Conservation (phyloP, 1,140 invertebrate species). For the Drosophila pseudoobscura region DNA sequence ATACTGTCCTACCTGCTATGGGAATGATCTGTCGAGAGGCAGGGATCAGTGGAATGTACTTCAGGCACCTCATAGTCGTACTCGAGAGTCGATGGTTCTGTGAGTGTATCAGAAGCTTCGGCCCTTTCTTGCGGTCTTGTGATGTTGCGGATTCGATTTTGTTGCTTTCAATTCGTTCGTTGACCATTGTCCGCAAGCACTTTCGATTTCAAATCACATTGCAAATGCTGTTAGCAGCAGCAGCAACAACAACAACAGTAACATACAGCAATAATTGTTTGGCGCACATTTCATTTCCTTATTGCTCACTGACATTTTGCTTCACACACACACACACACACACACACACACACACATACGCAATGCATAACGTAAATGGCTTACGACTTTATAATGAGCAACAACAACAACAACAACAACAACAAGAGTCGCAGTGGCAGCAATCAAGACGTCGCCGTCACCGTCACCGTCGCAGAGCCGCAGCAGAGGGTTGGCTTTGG, state of each 20-base stretch:
- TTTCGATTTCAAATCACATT: conserved; percentile 55
- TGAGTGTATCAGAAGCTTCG: too few species aligned
- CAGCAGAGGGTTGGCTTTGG: conserved; percentile 21
- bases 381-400: conserved; percentile 77
- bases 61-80: too few species aligned
- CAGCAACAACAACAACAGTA: conserved; percentile 23
- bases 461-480: too few species aligned
- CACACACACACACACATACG: conserved; percentile 17
- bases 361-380: conserved; percentile 52
- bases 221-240: conserved; percentile 2
- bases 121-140: too few species aligned
- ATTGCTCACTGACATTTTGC: conserved; percentile 80
- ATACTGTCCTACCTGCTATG: too few species aligned
- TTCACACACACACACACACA: conserved; percentile 42
- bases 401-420: conserved; percentile 39
- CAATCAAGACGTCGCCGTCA: too few species aligned
- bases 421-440: conserved; percentile 2
- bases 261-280: conserved; percentile 69
- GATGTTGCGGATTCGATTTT: neutral
- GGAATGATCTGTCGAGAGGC: too few species aligned
- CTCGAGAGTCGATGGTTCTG: too few species aligned
- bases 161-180: conserved; percentile 40
- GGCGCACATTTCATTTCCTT: conserved; percentile 81
- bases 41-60: too few species aligned
- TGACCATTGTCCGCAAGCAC: conserved; percentile 51